Conservation (phyloP, 2,113 vertebrate species). For the Catagonus wagneri region DNA sequence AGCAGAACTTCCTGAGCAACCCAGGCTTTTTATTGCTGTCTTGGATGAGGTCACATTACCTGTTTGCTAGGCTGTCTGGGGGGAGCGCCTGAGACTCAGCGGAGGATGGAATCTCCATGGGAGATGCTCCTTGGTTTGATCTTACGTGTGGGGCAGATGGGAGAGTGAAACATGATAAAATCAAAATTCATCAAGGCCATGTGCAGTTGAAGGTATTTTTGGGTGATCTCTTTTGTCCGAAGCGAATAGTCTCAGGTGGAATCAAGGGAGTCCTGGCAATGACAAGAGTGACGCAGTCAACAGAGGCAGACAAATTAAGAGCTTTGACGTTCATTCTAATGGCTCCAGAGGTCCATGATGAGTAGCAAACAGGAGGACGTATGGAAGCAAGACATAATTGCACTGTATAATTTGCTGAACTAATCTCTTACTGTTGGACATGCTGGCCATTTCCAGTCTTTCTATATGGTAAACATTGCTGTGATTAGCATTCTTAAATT, state of each 20-base stretch:
- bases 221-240: background rate
- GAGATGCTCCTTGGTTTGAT: fast-evolving
- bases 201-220: background rate
- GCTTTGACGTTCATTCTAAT: background rate
- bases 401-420: background rate
- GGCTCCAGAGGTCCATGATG: background rate
- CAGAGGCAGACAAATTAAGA: background rate
- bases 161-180: background rate
- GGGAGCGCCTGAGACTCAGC: background rate
- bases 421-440: background rate
- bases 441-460: background rate
- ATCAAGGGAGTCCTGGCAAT: background rate
- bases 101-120: fast-evolving
- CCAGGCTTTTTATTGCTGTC: background rate
- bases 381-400: background rate
- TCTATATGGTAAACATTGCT: background rate
- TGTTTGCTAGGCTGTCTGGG: background rate
- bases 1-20: background rate
- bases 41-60: background rate
- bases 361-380: background rate
- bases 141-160: background rate
- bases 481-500: background rate
- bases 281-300: background rate
- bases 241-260: background rate
- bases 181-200: background rate